Percentiles rank a stretch among this genome's conserved stretches.
phyloP scores from a whole-genome alignment of 2,888 invertebrate genomes.

The Plebejus argus region DNA sequence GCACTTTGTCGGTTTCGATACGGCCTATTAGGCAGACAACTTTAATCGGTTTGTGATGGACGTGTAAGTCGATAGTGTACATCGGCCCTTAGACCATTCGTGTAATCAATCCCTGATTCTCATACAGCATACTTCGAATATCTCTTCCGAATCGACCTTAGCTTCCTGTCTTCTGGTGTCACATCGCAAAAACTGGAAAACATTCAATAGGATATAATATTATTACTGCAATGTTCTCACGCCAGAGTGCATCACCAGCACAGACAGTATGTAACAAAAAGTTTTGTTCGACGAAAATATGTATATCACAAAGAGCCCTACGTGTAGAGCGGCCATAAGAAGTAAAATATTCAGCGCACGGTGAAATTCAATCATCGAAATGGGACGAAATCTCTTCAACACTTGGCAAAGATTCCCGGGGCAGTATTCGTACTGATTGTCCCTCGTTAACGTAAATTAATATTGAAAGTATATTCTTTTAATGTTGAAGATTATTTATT shows the following conservation, averaged over 20 bases:
- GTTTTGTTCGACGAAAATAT: no score
- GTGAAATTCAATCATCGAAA: constrained; percentile 26
- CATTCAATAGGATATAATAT: no score
- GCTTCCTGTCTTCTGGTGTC: no score
- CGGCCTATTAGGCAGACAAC: constrained; percentile 8
- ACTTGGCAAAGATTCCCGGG: constrained; percentile 26
- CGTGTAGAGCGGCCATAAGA: background rate
- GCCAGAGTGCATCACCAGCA: no score
- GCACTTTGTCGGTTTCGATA: constrained; percentile 11
- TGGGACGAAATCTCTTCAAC: constrained; percentile 30
- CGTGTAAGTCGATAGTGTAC: constrained; percentile 16
- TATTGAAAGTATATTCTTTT: background rate
- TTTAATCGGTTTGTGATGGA: constrained; percentile 17
- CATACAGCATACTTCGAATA: background rate
- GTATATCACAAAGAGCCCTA: no score
- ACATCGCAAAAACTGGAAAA: no score
- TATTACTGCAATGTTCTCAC: no score
- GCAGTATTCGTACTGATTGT: background rate
- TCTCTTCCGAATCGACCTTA: no score
- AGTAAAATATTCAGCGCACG: constrained; percentile 6
- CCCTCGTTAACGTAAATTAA: background rate
- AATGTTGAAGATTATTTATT: no score
- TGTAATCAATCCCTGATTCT: background rate
- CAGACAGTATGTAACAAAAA: no score
- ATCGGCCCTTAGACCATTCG: background rate